Percentiles rank a stretch among this genome's conserved stretches.
phyloP scores from a whole-genome alignment of 2,797 vertebrate genomes.

The Ispidina picta region DNA sequence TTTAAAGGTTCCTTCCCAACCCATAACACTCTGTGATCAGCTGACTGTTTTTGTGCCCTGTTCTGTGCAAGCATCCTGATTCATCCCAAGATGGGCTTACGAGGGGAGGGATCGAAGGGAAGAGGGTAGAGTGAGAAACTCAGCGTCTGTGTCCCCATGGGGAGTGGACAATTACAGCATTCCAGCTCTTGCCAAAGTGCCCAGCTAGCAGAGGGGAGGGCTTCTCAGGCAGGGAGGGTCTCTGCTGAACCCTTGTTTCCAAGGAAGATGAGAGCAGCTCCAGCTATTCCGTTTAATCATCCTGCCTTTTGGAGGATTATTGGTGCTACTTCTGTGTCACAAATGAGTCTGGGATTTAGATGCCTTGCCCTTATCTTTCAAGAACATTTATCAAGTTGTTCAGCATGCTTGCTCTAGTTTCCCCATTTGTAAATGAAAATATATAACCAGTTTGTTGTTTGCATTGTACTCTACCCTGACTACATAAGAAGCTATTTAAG shows the following conservation, averaged over 20 bases:
- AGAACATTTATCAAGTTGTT: not conserved
- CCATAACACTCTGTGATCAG: not conserved
- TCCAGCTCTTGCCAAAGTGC: not conserved
- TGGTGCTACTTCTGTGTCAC: not conserved
- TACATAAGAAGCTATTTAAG: not conserved
- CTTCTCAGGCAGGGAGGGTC: not conserved
- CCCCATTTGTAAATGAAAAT: not conserved
- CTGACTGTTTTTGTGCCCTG: fast-evolving
- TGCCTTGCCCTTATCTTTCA: not conserved
- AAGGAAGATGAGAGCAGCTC: not conserved
- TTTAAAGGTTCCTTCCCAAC: not conserved
- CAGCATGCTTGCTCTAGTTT: not conserved
- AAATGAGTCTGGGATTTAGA: not conserved
- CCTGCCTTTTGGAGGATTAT: not conserved
- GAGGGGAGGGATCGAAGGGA: not conserved
- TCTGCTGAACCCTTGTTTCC: not conserved
- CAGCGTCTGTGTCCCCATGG: fast-evolving
- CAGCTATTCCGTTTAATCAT: not conserved
- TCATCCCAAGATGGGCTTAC: not conserved
- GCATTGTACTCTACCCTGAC: not conserved
- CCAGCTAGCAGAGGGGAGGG: not conserved
- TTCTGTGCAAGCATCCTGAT: not conserved
- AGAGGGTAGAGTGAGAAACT: not conserved
- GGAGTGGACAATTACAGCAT: not conserved
- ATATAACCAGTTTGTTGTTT: not conserved